Base-by-base conservation (phyloP, 2,888 invertebrate genomes). In the Eucriotettix oculatus region DNA sequence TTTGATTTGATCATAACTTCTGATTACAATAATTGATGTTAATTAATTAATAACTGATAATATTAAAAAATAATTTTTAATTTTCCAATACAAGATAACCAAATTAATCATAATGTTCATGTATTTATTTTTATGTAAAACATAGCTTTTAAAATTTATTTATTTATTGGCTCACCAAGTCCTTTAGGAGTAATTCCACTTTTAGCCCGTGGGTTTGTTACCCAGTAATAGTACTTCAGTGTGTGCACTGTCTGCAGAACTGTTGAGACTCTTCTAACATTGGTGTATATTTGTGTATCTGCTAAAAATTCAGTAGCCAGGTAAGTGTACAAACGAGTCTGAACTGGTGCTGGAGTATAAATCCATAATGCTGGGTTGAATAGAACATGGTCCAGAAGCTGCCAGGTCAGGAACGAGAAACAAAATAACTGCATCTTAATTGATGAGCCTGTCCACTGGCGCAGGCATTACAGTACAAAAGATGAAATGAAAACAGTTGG, bases 311-410 rank as follows among this genome's bases (percentile, higher is more conserved):
- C 98, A n/a, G 95, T 95, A 54, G 98, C 95, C 76, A 99, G 78
- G 77, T 98, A 99, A 70, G 93, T 92, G 79, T 99, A 99, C 57
- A 99, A 83, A 66, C 89, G 81, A 55, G 92, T 90, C 75, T 97
- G 97, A 10, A 98, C 98, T 65, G 90, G 87, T 43, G 97, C 91
- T 58, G 95, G 91, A 12, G 98, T 94, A 77, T 98, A 93, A 70
- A 99, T 97, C 99, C 99, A 99, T 64, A 99, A 80, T 42, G 95
- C 93, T 10, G 99, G 98, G 81, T 99, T 99, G 84, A 99, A 99
- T 66, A 99, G 85, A 62, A 99, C 90, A 79, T 98, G 96, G 78
- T 99, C 99, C 80, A 99, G 82, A 68, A 99, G 84, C 89, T 99
- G 95, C 86, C 88, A 89, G 71, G 87, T 88, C 71, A 89, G 80